These are phyloP conservation scores for Zosterops lateralis DNA, from an alignment of 2,113 vertebrate genomes.

Conservation along the genomic window DNA sequence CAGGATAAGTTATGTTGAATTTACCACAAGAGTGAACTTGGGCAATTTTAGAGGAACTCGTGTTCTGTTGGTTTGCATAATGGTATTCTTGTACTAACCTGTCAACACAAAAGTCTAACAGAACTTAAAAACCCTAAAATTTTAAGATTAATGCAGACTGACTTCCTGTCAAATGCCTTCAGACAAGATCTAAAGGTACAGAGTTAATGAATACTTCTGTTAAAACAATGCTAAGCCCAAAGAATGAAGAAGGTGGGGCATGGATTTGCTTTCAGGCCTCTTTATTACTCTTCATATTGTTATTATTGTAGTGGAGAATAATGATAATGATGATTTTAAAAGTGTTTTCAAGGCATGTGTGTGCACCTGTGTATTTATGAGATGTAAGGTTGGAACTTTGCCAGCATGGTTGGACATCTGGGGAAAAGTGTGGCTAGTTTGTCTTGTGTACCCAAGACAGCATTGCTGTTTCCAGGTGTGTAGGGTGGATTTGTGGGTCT, in stretches of 20 bases:
- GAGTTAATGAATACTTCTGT: background rate
- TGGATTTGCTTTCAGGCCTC: background rate
- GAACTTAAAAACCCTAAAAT: background rate
- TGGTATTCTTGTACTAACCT: background rate
- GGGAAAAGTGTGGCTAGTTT: background rate
- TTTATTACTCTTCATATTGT: background rate
- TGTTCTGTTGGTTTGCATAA: background rate
- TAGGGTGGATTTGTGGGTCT: background rate
- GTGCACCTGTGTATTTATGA: background rate
- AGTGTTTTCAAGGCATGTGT: background rate
- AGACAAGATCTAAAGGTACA: background rate
- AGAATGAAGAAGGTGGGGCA: background rate
- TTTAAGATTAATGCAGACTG: background rate
- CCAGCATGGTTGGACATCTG: fast-evolving
- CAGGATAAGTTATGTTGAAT: background rate
- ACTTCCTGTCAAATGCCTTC: background rate
- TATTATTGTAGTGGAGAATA: background rate
- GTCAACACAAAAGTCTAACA: background rate
- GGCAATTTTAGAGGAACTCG: background rate
- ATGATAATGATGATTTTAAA: background rate
- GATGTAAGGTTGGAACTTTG: background rate
- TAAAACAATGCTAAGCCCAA: background rate
- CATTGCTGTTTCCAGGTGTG: background rate
- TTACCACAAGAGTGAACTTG: background rate
- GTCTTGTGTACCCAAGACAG: fast-evolving